phyloP scores from a whole-genome alignment of 2,113 vertebrate species.

The Tachysurus vachellii region DNA sequence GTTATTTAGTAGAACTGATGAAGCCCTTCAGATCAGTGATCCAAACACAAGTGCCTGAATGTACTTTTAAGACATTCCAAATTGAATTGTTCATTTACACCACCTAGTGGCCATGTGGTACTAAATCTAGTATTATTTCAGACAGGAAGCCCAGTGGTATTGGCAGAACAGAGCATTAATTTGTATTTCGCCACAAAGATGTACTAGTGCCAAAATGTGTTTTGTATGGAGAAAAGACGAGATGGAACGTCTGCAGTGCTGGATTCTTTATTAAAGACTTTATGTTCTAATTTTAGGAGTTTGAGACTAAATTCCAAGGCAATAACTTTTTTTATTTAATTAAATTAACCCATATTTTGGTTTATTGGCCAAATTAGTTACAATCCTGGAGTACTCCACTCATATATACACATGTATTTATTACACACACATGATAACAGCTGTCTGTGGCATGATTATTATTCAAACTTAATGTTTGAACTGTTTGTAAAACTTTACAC shows the following conservation, averaged over 20 bases:
- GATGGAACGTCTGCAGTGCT: background rate
- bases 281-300: background rate
- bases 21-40: background rate
- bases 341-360: background rate
- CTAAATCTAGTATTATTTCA: background rate
- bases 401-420: background rate
- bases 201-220: background rate
- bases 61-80: background rate
- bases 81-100: background rate
- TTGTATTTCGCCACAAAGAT: background rate
- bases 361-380: background rate
- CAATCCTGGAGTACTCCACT: background rate
- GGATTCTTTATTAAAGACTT: constrained; percentile 10
- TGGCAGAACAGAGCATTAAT: background rate
- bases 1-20: background rate
- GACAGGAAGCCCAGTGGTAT: background rate
- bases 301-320: background rate
- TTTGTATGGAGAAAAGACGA: background rate
- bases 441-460: background rate
- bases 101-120: background rate
- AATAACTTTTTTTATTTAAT: background rate
- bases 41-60: background rate
- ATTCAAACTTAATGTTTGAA: no score
- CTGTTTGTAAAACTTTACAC: background rate
- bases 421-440: background rate